A percentile compares a stretch with the other conserved stretches of the same genome.
These are phyloP conservation scores for Cabera pusaria DNA, from an alignment of 2,888 invertebrate genomes.

Conservation along the genomic window DNA sequence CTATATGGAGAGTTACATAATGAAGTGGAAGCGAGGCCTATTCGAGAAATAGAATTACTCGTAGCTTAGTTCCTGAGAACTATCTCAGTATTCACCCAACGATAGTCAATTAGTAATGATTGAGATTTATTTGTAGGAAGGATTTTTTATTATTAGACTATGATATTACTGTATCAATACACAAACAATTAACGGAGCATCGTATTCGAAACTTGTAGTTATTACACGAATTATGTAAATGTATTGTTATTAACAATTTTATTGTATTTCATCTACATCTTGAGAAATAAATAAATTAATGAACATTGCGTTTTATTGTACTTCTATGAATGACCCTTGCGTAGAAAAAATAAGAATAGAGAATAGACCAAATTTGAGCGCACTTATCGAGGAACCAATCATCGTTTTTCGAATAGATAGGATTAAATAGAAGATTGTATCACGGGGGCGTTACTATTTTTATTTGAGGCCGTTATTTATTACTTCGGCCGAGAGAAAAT, in stretches of 20 bases:
- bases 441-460: too few species aligned
- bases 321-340: too few species aligned
- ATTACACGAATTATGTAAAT: slow-evolving; percentile 50
- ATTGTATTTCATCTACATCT: slow-evolving; percentile 69
- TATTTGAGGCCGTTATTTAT: too few species aligned
- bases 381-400: too few species aligned
- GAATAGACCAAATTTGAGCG: too few species aligned
- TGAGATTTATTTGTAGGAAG: slow-evolving; percentile 75
- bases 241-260: slow-evolving; percentile 68
- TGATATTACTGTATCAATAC: slow-evolving; percentile 59
- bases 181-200: slow-evolving; percentile 33
- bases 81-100: slow-evolving; percentile 80
- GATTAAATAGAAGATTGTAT: too few species aligned
- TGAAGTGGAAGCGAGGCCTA: slow-evolving; percentile 59
- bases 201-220: slow-evolving; percentile 26
- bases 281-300: slow-evolving; percentile 61
- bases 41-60: slow-evolving; percentile 47
- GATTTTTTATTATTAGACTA: slow-evolving; percentile 56
- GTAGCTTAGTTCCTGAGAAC: slow-evolving; percentile 70
- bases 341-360: too few species aligned
- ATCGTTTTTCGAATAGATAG: too few species aligned
- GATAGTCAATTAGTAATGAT: slow-evolving; percentile 82
- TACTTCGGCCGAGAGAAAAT: too few species aligned
- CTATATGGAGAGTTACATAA: slow-evolving; percentile 59
- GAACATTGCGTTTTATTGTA: slow-evolving; percentile 28